phyloP scores from a whole-genome alignment of 2,113 vertebrate genomes.

The Oreochromis aureus region DNA sequence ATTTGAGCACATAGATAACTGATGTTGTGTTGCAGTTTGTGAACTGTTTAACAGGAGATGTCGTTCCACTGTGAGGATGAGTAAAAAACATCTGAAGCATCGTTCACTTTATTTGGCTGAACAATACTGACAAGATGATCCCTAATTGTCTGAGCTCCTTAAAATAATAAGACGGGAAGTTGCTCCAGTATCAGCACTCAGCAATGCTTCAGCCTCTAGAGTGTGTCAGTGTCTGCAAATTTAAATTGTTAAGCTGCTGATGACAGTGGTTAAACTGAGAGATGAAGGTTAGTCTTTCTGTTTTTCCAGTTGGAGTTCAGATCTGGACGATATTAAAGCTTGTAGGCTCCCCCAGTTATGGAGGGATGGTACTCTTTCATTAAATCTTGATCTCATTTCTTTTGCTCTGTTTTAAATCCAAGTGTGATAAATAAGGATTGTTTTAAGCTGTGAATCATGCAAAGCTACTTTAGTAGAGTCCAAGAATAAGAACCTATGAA shows the following conservation, averaged over 20 bases:
- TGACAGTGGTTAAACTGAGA: accelerated
- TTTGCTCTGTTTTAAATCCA: neutral
- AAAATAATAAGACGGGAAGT: accelerated
- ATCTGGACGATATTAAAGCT: accelerated
- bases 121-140: neutral
- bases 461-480: neutral
- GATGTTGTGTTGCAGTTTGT: accelerated
- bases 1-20: neutral
- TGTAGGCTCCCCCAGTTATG: neutral
- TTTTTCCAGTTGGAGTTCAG: neutral
- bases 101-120: accelerated
- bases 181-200: accelerated
- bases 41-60: accelerated
- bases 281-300: neutral
- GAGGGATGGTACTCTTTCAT: neutral
- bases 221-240: neutral
- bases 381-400: neutral
- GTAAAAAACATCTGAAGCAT: accelerated
- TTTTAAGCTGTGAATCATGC: neutral
- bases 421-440: neutral
- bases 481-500: accelerated
- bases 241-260: neutral
- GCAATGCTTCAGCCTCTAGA: neutral
- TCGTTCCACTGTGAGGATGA: neutral
- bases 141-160: neutral